Percentiles rank a stretch among this genome's conserved stretches.
These are phyloP conservation scores for Nephrotoma guestfalica DNA, from an alignment of 2,888 invertebrate species.

Conservation along the genomic window DNA sequence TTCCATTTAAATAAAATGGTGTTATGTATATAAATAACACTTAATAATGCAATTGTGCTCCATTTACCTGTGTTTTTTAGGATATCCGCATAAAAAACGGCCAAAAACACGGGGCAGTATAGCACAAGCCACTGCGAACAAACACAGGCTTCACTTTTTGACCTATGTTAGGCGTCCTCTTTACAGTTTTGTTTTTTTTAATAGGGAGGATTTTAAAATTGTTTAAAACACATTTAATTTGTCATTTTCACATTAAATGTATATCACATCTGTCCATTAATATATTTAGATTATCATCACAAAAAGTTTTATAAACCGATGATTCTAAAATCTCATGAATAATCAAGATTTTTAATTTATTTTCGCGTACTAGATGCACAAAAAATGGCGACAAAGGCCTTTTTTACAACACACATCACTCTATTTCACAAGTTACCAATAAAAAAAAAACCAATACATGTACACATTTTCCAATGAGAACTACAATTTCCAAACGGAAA, in stretches of 20 bases:
- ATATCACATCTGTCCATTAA: constrained; percentile 6
- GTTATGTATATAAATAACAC: constrained; percentile 33
- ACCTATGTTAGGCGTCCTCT: constrained; percentile 7
- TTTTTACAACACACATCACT: neutral
- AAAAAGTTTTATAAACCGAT: constrained; percentile 3
- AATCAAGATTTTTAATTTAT: neutral
- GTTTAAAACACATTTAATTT: constrained; percentile 4
- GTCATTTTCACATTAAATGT: constrained; percentile 4
- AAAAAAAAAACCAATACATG: neutral
- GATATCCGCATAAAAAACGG: constrained; percentile 33
- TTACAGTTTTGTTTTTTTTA: constrained; percentile 1
- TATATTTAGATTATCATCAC: constrained; percentile 3
- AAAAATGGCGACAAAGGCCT: constrained; percentile 6
- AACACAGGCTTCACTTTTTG: constrained; percentile 33
- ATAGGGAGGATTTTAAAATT: neutral
- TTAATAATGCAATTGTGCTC: constrained; percentile 32
- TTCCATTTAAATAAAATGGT: constrained; percentile 9
- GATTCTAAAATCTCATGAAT: constrained; percentile 4
- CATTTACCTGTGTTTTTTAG: constrained; percentile 33
- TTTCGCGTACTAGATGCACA: constrained; percentile 2
- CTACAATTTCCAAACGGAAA: constrained; percentile 1
- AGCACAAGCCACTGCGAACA: constrained; percentile 34
- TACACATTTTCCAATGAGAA: neutral
- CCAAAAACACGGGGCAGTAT: constrained; percentile 37
- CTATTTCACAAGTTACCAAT: neutral